A percentile compares a stretch with the other conserved stretches of the same genome.
Evolutionary conservation across 2,888 invertebrate species (phyloP).

Genomic region (Eristalinus aeneus): DNA sequence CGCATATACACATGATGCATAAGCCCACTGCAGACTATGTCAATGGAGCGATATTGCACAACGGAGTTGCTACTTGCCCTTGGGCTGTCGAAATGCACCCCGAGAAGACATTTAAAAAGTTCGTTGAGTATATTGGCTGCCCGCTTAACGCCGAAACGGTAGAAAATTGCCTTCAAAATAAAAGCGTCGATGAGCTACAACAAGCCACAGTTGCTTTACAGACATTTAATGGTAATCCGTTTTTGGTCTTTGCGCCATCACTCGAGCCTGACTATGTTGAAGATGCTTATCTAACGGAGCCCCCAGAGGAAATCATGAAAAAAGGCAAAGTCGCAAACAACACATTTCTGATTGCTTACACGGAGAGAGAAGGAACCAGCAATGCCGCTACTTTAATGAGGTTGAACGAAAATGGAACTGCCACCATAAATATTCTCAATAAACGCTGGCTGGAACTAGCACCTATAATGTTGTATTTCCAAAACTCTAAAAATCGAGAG

Average conservation of each 20-base stretch:
- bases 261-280: slow-evolving; percentile 82
- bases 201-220: slow-evolving; percentile 78
- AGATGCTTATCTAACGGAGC: slow-evolving; percentile 85
- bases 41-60: slow-evolving; percentile 75
- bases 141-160: slow-evolving; percentile 81
- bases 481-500: not conserved
- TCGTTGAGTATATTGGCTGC: slow-evolving; percentile 84
- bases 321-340: slow-evolving; percentile 84
- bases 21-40: slow-evolving; percentile 52
- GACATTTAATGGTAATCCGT: slow-evolving; percentile 85
- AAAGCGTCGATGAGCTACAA: slow-evolving; percentile 84
- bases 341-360: slow-evolving; percentile 87
- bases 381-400: slow-evolving; percentile 82
- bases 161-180: slow-evolving; percentile 84
- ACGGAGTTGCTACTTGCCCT: slow-evolving; percentile 84
- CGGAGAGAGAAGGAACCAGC: slow-evolving; percentile 87
- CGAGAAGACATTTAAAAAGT: not conserved
- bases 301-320: slow-evolving; percentile 84
- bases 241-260: slow-evolving; percentile 88
- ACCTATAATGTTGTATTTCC: slow-evolving; percentile 10
- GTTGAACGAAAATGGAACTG: not conserved
- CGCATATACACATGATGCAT: slow-evolving; percentile 86
- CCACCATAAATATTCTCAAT: not conserved
- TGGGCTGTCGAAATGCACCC: slow-evolving; percentile 78
- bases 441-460: slow-evolving; percentile 11